These are phyloP conservation scores for Bombus polaris DNA, from an alignment of 1,140 invertebrate species.

Conservation along the genomic window DNA sequence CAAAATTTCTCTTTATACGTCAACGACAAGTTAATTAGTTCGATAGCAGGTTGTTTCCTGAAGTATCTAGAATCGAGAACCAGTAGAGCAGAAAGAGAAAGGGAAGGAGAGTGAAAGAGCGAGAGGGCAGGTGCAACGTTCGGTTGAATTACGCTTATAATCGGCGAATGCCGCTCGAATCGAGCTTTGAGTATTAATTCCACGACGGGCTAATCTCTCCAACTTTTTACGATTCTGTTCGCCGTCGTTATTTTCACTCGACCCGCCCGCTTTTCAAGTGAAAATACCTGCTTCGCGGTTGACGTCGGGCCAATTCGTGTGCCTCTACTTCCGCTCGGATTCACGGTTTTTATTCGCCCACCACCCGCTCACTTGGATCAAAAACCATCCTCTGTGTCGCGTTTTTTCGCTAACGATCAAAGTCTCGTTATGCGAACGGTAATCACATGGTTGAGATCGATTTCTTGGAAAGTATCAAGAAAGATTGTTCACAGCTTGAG, in stretches of 20 bases:
- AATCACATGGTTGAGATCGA: not conserved
- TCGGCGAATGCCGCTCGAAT: conserved; percentile 36
- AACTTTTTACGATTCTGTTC: conserved; percentile 59
- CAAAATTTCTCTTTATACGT: not conserved
- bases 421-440: no score
- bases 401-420: not conserved
- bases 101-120: no score
- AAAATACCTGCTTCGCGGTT: not conserved
- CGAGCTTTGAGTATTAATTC: conserved; percentile 52
- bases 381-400: not conserved
- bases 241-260: not conserved
- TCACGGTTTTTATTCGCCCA: not conserved
- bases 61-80: not conserved
- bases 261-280: not conserved
- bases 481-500: not conserved
- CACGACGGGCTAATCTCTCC: conserved; percentile 44
- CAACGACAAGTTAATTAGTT: conserved; percentile 1
- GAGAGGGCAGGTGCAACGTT: not conserved
- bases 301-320: not conserved
- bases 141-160: conserved; percentile 45
- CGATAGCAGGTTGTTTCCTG: not conserved
- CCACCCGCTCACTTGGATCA: not conserved
- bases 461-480: not conserved
- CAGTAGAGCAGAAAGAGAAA: not conserved
- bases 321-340: not conserved